Percentiles rank a stretch among this genome's conserved stretches.
phyloP scores from a whole-genome alignment of 2,797 vertebrate species.

The Moxostoma hubbsi region DNA sequence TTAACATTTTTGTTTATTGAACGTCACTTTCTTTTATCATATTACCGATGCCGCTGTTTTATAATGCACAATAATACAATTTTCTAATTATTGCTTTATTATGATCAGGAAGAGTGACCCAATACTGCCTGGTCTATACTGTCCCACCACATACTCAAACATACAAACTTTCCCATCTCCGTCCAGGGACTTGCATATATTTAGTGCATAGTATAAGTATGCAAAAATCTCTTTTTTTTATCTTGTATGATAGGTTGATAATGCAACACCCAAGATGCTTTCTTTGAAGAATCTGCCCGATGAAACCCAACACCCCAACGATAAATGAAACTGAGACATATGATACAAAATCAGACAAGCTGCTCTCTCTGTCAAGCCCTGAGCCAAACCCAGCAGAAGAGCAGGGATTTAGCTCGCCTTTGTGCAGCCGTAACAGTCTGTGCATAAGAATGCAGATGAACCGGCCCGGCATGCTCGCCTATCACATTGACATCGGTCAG shows the following conservation, averaged over 20 bases:
- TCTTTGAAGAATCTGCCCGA: background rate
- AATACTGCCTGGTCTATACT: no score
- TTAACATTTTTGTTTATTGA: no score
- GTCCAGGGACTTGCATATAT: no score
- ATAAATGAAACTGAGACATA: conserved; percentile 18
- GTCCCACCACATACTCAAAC: no score
- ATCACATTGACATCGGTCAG: conserved; percentile 17
- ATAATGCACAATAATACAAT: no score
- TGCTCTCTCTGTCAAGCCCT: background rate
- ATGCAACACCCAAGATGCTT: background rate
- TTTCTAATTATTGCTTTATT: no score
- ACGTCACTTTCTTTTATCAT: no score
- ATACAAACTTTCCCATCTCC: no score
- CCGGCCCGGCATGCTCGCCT: conserved; percentile 1
- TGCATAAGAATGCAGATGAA: conserved; percentile 25
- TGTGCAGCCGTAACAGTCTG: conserved; percentile 3
- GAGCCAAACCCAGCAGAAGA: conserved; percentile 13
- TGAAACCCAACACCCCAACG: conserved; percentile 8
- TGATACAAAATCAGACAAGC: conserved; percentile 14
- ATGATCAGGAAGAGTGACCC: no score
- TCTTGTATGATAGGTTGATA: background rate
- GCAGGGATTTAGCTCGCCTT: background rate
- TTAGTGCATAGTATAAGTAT: background rate
- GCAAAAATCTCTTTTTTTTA: background rate
- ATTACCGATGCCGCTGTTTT: no score